These are phyloP conservation scores for Lepidothrix coronata DNA, from an alignment of 2,113 vertebrate species.

Conservation along the genomic window DNA sequence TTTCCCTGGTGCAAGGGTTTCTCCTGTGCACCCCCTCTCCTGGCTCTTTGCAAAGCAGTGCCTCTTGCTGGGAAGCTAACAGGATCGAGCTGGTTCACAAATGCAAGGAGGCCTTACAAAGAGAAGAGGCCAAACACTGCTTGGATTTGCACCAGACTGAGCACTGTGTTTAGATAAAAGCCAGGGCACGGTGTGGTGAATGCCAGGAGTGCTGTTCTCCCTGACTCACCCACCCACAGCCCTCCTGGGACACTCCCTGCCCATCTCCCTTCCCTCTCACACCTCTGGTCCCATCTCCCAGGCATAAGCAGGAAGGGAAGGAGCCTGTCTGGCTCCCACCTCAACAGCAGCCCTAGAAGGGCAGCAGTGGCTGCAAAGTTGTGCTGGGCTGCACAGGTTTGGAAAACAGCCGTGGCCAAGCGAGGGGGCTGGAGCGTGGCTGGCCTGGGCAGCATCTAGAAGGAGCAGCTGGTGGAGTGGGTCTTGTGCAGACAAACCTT, in stretches of 20 bases:
- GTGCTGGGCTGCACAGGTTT: not conserved
- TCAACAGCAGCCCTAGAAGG: not conserved
- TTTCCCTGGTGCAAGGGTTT: not conserved
- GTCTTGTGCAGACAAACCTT: not conserved
- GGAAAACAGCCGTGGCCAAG: not conserved
- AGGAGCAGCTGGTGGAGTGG: not conserved
- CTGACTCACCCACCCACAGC: not conserved
- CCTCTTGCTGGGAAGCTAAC: not conserved
- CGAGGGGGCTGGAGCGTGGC: fast-evolving
- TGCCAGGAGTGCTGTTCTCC: not conserved
- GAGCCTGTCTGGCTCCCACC: not conserved
- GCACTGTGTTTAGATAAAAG: not conserved
- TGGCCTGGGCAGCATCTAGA: not conserved
- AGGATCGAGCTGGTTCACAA: not conserved
- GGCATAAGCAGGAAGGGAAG: not conserved
- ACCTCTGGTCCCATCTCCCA: not conserved
- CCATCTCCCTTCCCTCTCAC: not conserved
- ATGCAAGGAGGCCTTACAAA: not conserved
- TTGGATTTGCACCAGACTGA: constrained; percentile 13
- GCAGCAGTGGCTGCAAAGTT: not conserved
- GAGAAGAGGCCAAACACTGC: not conserved
- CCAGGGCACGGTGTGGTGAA: not conserved
- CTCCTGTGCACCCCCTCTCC: not conserved
- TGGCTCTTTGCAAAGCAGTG: not conserved
- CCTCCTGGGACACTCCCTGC: not conserved